Evolutionary conservation across 2,113 vertebrate genomes (phyloP), one percentile per base, ranked within the genome.

Genomic region (Tachysurus vachellii): DNA sequence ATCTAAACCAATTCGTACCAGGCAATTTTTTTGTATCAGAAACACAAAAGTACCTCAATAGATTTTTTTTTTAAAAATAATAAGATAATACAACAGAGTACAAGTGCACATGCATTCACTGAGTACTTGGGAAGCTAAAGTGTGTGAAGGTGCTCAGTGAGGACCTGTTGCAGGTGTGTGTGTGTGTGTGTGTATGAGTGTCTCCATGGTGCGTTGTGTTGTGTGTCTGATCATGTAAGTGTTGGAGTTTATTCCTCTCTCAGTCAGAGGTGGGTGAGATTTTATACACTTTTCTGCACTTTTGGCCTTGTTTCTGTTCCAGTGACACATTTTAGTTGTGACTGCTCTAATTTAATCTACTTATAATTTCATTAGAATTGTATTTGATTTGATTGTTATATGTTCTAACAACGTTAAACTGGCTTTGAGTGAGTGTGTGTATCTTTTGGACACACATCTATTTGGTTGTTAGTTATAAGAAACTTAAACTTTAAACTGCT

Each of bases 151-250:
- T 42, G 42, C 62, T 62, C 28, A 44, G 17, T 57, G 21, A 9
- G 80, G 80, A 81, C 19, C 31, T 28, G 53, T 31, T 61, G 1
- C 11, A 26, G 44, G 28, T 59, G n/a, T 73, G 79, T 81, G 80
- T 82, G 28, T 59, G n/a, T 73, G 79, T 81, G 80, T 82, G 85
- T 66, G 31, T 47, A 31, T 2, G 54, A 57, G 50, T 66, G 75
- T 86, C 85, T 59, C 85, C 85, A 86, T 71, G 85, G 85, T 71
- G 77, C 64, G 36, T 28, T 59, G 9, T 86, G 76, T 86, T 86
- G 77, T 86, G 61, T 54, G 28, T 85, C 1, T 70, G 53, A 73
- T 21, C 16, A 4, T 73, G 53, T 79, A 13, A 36, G 42, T 68
- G 50, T 53, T 71, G 14, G 44, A 50, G 42, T 16, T 47, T 61